Evolutionary conservation across 2,113 vertebrate genomes (phyloP).

Genomic region (Fukomys damarensis): DNA sequence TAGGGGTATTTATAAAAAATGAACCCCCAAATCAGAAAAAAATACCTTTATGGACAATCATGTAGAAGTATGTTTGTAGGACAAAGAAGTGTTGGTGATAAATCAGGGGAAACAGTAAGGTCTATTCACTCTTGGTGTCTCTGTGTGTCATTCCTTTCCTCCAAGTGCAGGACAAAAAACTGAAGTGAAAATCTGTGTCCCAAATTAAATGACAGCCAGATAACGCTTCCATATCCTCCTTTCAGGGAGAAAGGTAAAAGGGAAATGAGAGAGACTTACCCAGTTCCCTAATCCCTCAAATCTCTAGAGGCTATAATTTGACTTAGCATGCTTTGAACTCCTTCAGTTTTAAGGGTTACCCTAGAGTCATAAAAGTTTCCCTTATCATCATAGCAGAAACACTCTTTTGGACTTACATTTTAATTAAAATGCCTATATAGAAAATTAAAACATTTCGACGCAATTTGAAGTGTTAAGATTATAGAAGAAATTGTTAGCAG

Average conservation of each 20-base stretch:
- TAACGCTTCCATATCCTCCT: neutral
- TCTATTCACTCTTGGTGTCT: neutral
- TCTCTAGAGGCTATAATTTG: neutral
- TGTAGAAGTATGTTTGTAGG: too few species aligned
- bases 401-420: neutral
- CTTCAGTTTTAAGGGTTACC: neutral
- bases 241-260: neutral
- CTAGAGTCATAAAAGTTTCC: neutral
- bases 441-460: constrained; percentile 49
- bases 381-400: neutral
- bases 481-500: neutral
- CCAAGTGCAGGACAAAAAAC: too few species aligned
- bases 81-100: neutral
- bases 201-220: neutral
- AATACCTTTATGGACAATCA: neutral
- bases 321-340: neutral
- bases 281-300: neutral
- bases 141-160: neutral
- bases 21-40: neutral
- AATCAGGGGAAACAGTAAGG: neutral
- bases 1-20: neutral
- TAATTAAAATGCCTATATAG: neutral
- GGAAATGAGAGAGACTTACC: neutral
- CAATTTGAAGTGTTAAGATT: neutral
- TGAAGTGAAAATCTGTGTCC: neutral